Percentiles rank a stretch among this genome's conserved stretches.
phyloP scores from a whole-genome alignment of 2,888 invertebrate species.

The Bellardia pandia region DNA sequence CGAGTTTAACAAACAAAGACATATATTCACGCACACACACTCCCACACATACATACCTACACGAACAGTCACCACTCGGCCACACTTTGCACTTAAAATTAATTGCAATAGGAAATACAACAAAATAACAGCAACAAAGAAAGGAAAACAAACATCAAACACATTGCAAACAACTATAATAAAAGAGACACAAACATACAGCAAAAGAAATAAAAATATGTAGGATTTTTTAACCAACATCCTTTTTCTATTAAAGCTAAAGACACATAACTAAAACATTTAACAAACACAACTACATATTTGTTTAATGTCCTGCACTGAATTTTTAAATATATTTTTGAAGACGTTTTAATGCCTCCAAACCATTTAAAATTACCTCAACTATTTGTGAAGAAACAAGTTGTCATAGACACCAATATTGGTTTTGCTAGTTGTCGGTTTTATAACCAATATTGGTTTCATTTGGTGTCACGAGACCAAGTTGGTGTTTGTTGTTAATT shows the following conservation, averaged over 20 bases:
- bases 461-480: too few relatives aligned
- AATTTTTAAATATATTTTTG: slow-evolving; percentile 11
- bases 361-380: background rate
- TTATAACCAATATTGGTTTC: too few relatives aligned
- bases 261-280: background rate
- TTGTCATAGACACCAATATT: too few relatives aligned
- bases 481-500: too few relatives aligned
- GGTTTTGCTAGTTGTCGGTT: too few relatives aligned
- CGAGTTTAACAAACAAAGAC: slow-evolving; percentile 14
- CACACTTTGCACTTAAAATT: slow-evolving; percentile 42
- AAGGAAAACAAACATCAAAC: slow-evolving; percentile 3
- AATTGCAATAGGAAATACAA: slow-evolving; percentile 41
- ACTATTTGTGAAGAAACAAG: too few relatives aligned
- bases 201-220: background rate
- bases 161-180: background rate
- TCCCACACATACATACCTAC: background rate
- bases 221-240: slow-evolving; percentile 9
- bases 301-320: background rate
- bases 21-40: background rate
- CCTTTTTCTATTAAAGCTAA: slow-evolving; percentile 28
- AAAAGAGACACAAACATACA: background rate
- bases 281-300: slow-evolving; percentile 24
- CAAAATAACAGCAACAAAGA: background rate
- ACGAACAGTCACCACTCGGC: background rate
- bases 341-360: background rate